Conservation (phyloP, 2,888 invertebrate genomes). For the Bugula neritina region DNA sequence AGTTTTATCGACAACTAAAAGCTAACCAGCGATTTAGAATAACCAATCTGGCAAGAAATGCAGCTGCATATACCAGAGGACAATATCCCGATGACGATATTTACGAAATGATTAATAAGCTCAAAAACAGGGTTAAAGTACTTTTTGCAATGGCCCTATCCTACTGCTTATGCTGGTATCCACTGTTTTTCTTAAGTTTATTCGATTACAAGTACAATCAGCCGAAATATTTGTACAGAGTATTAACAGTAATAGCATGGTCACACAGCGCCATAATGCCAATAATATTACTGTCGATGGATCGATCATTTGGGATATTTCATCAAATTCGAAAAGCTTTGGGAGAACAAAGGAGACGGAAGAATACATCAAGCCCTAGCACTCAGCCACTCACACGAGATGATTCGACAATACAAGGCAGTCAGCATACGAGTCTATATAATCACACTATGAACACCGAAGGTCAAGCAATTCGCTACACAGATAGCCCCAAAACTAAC, state of each 20-base stretch:
- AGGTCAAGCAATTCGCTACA: neutral
- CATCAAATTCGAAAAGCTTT: neutral
- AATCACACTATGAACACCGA: constrained; percentile 20
- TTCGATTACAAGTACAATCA: constrained; percentile 47
- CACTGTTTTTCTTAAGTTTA: constrained; percentile 49
- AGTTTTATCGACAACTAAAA: constrained; percentile 50
- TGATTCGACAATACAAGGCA: neutral
- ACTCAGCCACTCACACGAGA: constrained; percentile 5
- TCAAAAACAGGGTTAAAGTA: constrained; percentile 47
- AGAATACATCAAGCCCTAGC: neutral
- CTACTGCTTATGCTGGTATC: constrained; percentile 52
- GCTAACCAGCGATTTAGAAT: constrained; percentile 40
- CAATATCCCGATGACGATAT: constrained; percentile 20
- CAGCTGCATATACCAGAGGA: constrained; percentile 20
- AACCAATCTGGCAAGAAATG: constrained; percentile 6
- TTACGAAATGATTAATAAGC: constrained; percentile 36
- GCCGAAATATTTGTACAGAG: constrained; percentile 49
- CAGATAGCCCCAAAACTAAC: constrained; percentile 3
- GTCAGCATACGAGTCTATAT: constrained; percentile 9
- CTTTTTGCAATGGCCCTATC: constrained; percentile 45
- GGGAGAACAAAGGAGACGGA: neutral
- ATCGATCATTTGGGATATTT: constrained; percentile 33
- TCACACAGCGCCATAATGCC: constrained; percentile 50
- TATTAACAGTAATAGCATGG: constrained; percentile 52
- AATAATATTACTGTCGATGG: constrained; percentile 48